These are phyloP conservation scores for Crocidura indochinensis DNA, from an alignment of 2,797 vertebrate species.

Conservation along the genomic window DNA sequence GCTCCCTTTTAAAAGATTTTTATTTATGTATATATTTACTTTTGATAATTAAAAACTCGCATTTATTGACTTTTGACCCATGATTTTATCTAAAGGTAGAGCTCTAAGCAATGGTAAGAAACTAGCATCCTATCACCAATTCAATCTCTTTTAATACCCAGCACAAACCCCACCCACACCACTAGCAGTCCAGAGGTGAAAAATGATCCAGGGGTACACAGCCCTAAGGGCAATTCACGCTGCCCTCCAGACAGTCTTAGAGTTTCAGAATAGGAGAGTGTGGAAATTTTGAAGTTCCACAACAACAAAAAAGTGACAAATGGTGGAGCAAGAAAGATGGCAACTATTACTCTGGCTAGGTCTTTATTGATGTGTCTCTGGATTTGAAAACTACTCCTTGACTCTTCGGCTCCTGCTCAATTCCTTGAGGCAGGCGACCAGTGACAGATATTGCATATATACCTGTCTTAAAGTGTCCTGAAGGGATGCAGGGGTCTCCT, in stretches of 20 bases:
- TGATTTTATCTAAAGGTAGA: not conserved
- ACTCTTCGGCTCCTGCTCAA: constrained; percentile 98
- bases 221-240: not conserved
- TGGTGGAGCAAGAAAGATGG: not conserved
- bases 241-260: not conserved
- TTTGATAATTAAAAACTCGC: not conserved
- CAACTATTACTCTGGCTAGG: constrained; percentile 82
- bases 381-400: constrained; percentile 98
- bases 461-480: no score
- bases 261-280: not conserved
- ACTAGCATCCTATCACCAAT: constrained; percentile 28
- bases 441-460: no score
- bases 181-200: constrained; percentile 56
- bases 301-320: constrained; percentile 40
- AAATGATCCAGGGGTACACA: constrained; percentile 18
- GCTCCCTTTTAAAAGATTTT: no score
- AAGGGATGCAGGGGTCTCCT: no score
- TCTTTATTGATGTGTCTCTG: constrained; percentile 98
- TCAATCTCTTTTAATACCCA: constrained; percentile 46
- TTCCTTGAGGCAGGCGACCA: constrained; percentile 89
- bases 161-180: not conserved
- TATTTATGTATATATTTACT: not conserved
- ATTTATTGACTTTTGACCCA: constrained; percentile 71
- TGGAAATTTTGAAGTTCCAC: not conserved
- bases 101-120: constrained; percentile 23